Percentiles rank a stretch among this genome's conserved stretches.
Evolutionary conservation across 2,888 invertebrate genomes (phyloP).

Genomic region (Synanthedon formicaeformis): DNA sequence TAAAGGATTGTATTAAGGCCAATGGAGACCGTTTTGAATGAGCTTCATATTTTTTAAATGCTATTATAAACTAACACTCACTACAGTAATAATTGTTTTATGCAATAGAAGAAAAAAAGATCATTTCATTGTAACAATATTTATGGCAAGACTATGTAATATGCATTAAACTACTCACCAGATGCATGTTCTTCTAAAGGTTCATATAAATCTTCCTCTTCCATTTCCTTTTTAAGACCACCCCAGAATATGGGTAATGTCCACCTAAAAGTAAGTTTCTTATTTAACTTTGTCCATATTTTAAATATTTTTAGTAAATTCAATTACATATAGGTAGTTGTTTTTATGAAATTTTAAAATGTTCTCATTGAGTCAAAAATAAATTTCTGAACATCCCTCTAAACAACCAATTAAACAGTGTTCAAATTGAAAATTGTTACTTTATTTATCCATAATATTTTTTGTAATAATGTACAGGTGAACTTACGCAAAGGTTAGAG

Average conservation of each 20-base stretch:
- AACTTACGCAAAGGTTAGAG: slow-evolving; percentile 77
- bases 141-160: not conserved
- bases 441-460: no score
- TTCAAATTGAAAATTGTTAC: no score
- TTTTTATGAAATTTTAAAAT: no score
- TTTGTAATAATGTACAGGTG: no score
- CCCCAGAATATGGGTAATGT: slow-evolving; percentile 82
- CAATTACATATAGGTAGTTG: not conserved
- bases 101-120: no score
- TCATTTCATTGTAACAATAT: not conserved
- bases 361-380: not conserved
- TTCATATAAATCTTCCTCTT: slow-evolving; percentile 80
- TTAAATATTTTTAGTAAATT: not conserved
- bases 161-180: slow-evolving; percentile 25
- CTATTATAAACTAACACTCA: no score
- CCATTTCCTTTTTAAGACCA: slow-evolving; percentile 79
- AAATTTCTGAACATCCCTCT: no score
- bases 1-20: no score
- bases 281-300: not conserved
- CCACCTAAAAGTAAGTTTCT: slow-evolving; percentile 69
- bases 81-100: no score
- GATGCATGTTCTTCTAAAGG: slow-evolving; percentile 81
- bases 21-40: no score
- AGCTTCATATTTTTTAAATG: no score
- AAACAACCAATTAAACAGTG: no score